Conservation (phyloP, 2,888 invertebrate species). For the Diaphora mendica region DNA sequence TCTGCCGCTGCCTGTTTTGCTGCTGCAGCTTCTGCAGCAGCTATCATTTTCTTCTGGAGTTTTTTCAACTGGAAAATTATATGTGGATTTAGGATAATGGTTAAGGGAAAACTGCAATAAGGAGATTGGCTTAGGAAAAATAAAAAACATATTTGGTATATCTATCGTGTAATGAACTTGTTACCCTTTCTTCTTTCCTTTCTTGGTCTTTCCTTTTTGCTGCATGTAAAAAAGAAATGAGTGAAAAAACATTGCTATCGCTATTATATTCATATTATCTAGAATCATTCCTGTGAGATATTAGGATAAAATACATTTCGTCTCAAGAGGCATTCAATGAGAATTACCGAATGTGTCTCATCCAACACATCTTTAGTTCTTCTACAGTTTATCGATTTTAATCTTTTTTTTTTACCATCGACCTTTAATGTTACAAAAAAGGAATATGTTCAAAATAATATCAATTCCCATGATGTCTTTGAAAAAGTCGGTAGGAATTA, state of each 20-base stretch:
- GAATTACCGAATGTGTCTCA: not conserved
- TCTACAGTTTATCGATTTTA: not conserved
- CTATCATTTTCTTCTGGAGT: constrained; percentile 68
- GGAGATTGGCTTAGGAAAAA: not conserved
- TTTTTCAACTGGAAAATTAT: constrained; percentile 66
- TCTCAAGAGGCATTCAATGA: not conserved
- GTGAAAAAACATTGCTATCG: not conserved
- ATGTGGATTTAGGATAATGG: constrained; percentile 14
- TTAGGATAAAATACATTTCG: not conserved
- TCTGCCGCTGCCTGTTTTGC: constrained; percentile 25
- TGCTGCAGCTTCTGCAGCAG: constrained; percentile 50
- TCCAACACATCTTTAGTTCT: not conserved
- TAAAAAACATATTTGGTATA: not conserved
- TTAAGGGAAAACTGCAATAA: constrained; percentile 12
- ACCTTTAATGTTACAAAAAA: not conserved
- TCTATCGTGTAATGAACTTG: constrained; percentile 7
- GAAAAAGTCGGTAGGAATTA: no score
- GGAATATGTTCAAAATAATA: not conserved
- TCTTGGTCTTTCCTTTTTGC: constrained; percentile 79
- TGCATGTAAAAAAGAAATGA: constrained; percentile 60
- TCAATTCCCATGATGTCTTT: no score
- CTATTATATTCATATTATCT: not conserved
- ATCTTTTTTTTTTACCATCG: not conserved
- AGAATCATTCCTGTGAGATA: not conserved
- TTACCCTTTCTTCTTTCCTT: constrained; percentile 79